These are phyloP conservation scores for Austrolebias charrua DNA, from an alignment of 2,797 vertebrate species.

Conservation along the genomic window DNA sequence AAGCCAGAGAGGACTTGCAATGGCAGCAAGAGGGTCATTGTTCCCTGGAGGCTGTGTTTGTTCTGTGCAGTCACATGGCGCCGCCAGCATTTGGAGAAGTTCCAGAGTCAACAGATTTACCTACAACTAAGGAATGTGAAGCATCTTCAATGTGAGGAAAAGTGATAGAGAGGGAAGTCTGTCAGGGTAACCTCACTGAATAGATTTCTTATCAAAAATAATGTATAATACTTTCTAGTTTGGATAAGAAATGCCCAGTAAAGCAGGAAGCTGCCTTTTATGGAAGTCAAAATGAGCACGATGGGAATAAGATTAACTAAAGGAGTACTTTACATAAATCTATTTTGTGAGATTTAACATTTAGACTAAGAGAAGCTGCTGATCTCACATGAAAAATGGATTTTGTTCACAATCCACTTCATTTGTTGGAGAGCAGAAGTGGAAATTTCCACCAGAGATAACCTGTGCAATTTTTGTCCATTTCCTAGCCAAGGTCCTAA, in stretches of 20 bases:
- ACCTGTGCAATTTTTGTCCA: constrained; percentile 61
- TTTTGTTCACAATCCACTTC: constrained; percentile 11
- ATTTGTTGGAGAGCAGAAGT: constrained; percentile 24
- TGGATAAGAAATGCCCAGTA: constrained; percentile 20
- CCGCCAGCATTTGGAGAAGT: constrained; percentile 66
- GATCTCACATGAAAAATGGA: constrained; percentile 9
- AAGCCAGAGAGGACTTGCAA: constrained; percentile 38
- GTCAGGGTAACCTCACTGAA: constrained; percentile 21
- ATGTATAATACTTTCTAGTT: constrained; percentile 15
- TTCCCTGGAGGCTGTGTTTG: constrained; percentile 63
- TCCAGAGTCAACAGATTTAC: constrained; percentile 73
- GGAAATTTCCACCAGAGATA: constrained; percentile 61
- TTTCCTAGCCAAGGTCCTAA: constrained; percentile 72
- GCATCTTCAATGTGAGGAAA: constrained; percentile 37
- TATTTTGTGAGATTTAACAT: constrained; percentile 14
- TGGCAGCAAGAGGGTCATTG: constrained; percentile 69
- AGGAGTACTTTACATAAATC: constrained; percentile 20
- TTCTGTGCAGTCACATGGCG: constrained; percentile 63
- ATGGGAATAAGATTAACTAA: constrained; percentile 10
- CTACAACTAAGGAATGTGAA: constrained; percentile 71
- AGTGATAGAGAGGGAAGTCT: constrained; percentile 18
- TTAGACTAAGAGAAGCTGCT: constrained; percentile 18
- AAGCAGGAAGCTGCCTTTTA: constrained; percentile 12
- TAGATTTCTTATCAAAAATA: constrained; percentile 23
- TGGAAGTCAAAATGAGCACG: constrained; percentile 15